Evolutionary conservation across 2,113 vertebrate genomes (phyloP).

Genomic region (Apus apus): DNA sequence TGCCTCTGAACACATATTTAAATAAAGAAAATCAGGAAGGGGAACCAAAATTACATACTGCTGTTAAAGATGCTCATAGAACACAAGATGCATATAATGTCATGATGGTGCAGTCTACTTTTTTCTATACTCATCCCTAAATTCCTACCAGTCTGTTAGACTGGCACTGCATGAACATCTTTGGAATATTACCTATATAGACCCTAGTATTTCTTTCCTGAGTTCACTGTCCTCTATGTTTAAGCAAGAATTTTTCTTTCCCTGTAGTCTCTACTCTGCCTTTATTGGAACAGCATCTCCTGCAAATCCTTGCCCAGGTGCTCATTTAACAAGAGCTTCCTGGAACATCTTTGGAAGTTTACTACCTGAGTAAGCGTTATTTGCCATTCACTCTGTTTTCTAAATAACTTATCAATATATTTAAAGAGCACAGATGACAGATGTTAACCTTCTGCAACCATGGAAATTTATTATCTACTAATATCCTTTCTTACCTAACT

Average conservation of each 20-base stretch:
- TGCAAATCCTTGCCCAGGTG: neutral
- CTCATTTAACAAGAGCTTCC: neutral
- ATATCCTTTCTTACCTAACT: neutral
- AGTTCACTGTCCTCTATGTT: rapidly evolving
- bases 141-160: neutral
- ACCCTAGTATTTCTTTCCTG: neutral
- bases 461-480: neutral
- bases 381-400: neutral
- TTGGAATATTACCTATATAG: neutral
- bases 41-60: neutral
- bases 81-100: neutral
- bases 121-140: neutral
- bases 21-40: neutral
- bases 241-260: neutral
- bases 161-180: neutral
- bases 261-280: neutral
- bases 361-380: neutral
- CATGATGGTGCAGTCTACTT: neutral
- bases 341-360: neutral
- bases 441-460: neutral
- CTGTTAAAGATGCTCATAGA: neutral
- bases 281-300: neutral
- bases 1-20: neutral
- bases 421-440: neutral
- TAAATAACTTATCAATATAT: neutral